These are phyloP conservation scores for Drosophila anomelani DNA, from an alignment of 2,888 invertebrate species.

Conservation along the genomic window DNA sequence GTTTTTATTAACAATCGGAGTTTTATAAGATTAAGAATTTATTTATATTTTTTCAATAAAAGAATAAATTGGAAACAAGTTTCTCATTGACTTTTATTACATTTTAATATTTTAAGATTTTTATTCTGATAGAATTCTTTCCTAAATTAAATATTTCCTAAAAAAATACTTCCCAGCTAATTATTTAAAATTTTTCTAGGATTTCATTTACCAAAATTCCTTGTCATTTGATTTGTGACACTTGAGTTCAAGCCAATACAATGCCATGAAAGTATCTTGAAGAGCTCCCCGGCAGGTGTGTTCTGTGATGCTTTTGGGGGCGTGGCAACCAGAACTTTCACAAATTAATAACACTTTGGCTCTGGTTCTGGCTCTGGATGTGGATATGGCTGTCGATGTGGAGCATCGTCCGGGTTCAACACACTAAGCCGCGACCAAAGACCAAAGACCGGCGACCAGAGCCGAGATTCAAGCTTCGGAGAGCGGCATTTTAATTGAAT, in stretches of 20 bases:
- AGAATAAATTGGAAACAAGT: not conserved
- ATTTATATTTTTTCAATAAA: not conserved
- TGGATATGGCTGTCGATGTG: constrained; percentile 21
- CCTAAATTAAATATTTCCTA: not conserved
- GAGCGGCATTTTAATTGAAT: constrained; percentile 77
- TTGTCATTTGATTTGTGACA: not conserved
- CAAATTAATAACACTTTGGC: constrained; percentile 75
- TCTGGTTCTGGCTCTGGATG: not conserved
- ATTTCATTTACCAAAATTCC: not conserved
- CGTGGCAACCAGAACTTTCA: constrained; percentile 73
- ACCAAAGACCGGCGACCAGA: constrained; percentile 30
- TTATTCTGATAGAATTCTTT: fast-evolving
- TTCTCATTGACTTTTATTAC: no score
- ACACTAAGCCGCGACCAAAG: constrained; percentile 30
- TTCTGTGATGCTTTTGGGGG: constrained; percentile 30
- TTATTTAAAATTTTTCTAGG: fast-evolving
- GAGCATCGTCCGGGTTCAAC: constrained; percentile 45
- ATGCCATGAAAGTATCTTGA: constrained; percentile 5
- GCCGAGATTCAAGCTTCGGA: constrained; percentile 25
- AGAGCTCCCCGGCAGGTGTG: constrained; percentile 60
- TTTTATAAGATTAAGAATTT: not conserved
- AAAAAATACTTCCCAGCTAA: fast-evolving
- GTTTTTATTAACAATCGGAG: not conserved
- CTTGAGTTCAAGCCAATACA: not conserved
- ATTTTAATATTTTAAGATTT: not conserved